Percentiles rank a stretch among this genome's conserved stretches.
Evolutionary conservation across 2,113 vertebrate genomes (phyloP).

Genomic region (Spilogale gracilis): DNA sequence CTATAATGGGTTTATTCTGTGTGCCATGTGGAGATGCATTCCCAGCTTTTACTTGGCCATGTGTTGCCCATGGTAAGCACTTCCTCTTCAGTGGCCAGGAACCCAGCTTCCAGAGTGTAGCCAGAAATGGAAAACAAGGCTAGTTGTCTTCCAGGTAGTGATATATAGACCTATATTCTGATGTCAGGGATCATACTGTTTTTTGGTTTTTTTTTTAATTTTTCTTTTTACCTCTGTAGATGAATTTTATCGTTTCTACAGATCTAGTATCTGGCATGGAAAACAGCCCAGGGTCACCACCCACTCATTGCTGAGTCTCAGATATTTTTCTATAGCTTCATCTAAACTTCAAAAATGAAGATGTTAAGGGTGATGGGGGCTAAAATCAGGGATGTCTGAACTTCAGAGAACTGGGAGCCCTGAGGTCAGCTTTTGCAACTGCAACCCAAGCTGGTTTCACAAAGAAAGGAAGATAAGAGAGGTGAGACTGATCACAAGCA

Average conservation of each 20-base stretch:
- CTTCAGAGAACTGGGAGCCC: background rate
- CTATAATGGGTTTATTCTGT: background rate
- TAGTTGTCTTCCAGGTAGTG: background rate
- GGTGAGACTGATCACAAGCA: background rate
- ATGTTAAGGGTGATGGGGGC: background rate
- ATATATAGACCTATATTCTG: background rate
- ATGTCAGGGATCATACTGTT: background rate
- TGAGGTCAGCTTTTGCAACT: background rate
- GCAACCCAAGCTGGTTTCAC: accelerated
- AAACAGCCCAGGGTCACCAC: background rate
- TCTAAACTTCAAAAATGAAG: background rate
- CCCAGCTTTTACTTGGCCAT: background rate
- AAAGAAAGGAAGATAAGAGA: background rate
- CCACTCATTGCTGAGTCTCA: background rate
- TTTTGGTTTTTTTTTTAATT: background rate
- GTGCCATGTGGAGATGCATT: background rate
- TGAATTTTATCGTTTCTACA: background rate
- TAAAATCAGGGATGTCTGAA: background rate
- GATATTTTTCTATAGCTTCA: background rate
- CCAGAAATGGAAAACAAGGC: background rate
- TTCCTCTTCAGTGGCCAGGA: background rate
- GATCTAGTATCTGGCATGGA: background rate
- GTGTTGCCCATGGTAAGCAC: background rate
- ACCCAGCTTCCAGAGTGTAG: background rate
- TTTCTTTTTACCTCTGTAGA: background rate